Percentiles rank a stretch among this genome's conserved stretches.
phyloP scores from a whole-genome alignment of 1,140 invertebrate species.

The Onthophagus taurus region DNA sequence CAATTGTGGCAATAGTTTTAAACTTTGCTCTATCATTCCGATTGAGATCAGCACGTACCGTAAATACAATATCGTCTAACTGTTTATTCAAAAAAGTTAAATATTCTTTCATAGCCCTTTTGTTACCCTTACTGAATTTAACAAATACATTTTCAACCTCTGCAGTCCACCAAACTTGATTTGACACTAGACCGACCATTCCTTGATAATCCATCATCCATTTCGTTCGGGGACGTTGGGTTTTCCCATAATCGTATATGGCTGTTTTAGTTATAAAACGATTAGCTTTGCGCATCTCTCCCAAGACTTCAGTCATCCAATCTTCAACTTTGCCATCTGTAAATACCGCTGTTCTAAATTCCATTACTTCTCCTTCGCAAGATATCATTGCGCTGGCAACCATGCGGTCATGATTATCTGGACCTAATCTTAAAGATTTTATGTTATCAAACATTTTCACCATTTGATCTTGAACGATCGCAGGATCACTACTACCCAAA shows the following conservation, averaged over 20 bases:
- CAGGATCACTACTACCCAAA: conserved; percentile 71
- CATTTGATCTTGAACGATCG: conserved; percentile 81
- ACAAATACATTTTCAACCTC: conserved; percentile 83
- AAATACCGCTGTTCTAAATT: conserved; percentile 54
- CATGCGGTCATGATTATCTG: conserved; percentile 50
- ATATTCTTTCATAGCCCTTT: conserved; percentile 84
- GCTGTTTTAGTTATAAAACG: conserved; percentile 80
- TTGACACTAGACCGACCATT: conserved; percentile 76
- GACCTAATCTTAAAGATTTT: conserved; percentile 55
- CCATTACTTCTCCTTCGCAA: conserved; percentile 77
- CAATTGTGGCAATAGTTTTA: conserved; percentile 77
- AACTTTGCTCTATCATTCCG: conserved; percentile 80
- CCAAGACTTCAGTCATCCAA: conserved; percentile 79
- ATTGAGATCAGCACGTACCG: conserved; percentile 57
- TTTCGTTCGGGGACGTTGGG: conserved; percentile 48
- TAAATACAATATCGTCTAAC: conserved; percentile 73
- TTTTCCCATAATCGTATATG: conserved; percentile 72
- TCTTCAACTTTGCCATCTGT: conserved; percentile 64
- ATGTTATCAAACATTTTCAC: conserved; percentile 94
- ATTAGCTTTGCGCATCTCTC: conserved; percentile 77
- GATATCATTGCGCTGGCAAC: conserved; percentile 74
- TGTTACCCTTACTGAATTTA: conserved; percentile 64
- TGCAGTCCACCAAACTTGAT: conserved; percentile 89
- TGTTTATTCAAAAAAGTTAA: conserved; percentile 68
- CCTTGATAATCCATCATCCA: conserved; percentile 86